Base-by-base conservation (phyloP, 2,797 vertebrate genomes). In the Eulemur rubriventer region DNA sequence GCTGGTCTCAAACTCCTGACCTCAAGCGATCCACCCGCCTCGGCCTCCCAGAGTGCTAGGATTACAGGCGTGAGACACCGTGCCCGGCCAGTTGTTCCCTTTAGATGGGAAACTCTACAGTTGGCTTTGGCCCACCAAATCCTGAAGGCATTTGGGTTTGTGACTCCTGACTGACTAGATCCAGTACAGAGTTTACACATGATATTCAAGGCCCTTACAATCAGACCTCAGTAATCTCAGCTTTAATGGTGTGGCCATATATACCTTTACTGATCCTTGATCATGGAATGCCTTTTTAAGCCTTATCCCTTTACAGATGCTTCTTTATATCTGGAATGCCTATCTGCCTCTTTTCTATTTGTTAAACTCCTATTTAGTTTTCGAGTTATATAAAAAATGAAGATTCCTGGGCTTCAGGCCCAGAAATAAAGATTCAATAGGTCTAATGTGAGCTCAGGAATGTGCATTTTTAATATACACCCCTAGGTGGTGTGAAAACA, bases 311-410 rank as follows among this genome's bases (percentile, higher is more conserved):
- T 95, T 72, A 65, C 17, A 95, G 13, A 65, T 57, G 50, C 22
- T 91, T 76, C 11, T 63, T 20, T 76, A 38, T 72, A 69, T 48
- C 38, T 88, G 33, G 46, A 93, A 86, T 46, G 24, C 35, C 57
- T 79, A 84, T 13, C 30, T 1, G 7, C 9, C 35, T 87, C 41
- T 94, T 61, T 94, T 38, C 33, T 18, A 76, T 83, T 48, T 92
- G 33, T 83, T 57, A 75, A 94, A 94, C 46, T 84, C 35, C 50
- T 88, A 88, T 18, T 89, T 4, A 70, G 67, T 80, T 84, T 93
- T 91, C 65, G 91, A 91, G n/a, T 59, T 22, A 79, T 91, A 17
- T 92, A 65, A 93, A 93, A 82, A 83, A 65, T 67, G 20, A 87
- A 89, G 59, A 59, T 96, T 89, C 75, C 46, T 81, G 24, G 14